A percentile compares a stretch with the other conserved stretches of the same genome.
These are phyloP conservation scores for Abramis brama DNA, from an alignment of 2,113 vertebrate genomes.

Conservation along the genomic window DNA sequence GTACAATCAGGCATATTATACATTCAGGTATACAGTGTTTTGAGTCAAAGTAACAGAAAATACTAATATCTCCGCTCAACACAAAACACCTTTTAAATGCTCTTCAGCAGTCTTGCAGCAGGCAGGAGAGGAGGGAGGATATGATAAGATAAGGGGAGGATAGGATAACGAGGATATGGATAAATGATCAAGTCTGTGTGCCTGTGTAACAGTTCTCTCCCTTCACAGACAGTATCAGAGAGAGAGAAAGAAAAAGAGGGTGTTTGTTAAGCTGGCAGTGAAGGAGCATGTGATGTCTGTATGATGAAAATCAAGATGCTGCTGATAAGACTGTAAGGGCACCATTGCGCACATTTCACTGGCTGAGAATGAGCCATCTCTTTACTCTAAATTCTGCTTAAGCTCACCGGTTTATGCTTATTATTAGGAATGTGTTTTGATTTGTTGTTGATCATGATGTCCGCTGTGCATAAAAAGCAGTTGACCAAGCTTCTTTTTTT, in stretches of 20 bases:
- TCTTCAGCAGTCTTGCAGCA: slow-evolving; percentile 1
- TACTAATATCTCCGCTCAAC: slow-evolving; percentile 8
- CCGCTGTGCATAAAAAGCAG: neutral
- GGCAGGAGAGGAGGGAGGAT: slow-evolving; percentile 55
- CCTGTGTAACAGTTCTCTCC: slow-evolving; percentile 49
- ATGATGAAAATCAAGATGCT: slow-evolving; percentile 22
- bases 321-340: slow-evolving; percentile 10
- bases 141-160: too few relatives aligned
- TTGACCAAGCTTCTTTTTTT: too few relatives aligned
- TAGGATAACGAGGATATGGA: slow-evolving; percentile 46
- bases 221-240: slow-evolving; percentile 7
- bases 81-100: neutral
- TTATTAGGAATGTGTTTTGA: neutral
- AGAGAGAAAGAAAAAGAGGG: neutral
- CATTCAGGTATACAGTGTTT: neutral
- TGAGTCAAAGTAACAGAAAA: neutral
- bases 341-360: neutral
- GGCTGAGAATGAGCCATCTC: neutral
- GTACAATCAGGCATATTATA: neutral
- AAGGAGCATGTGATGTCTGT: slow-evolving; percentile 9
- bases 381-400: neutral
- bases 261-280: slow-evolving; percentile 7
- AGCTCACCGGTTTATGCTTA: neutral
- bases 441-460: neutral
- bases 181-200: slow-evolving; percentile 58